Conservation (phyloP, 1,140 invertebrate species). For the Lasioglossum baleicum region DNA sequence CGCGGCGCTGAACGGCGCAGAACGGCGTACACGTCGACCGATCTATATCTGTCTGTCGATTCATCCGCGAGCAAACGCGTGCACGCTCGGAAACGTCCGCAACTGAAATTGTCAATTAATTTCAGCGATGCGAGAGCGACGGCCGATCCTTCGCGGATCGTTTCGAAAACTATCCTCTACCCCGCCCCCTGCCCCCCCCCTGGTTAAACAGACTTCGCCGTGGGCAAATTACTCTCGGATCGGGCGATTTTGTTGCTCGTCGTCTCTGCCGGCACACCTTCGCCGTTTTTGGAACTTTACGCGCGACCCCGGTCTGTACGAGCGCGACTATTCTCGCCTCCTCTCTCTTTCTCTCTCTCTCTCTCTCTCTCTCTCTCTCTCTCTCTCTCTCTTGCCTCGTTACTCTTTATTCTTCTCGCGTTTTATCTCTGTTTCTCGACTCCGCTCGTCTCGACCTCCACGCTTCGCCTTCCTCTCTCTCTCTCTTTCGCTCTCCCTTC, state of each 20-base stretch:
- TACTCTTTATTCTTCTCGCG: conserved; percentile 35
- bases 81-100: not conserved
- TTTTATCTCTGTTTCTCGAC: not conserved
- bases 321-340: not conserved
- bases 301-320: not conserved
- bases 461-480: not conserved
- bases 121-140: not conserved
- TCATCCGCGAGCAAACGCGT: not conserved
- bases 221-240: too few species aligned
- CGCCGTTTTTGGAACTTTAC: not conserved
- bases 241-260: too few species aligned
- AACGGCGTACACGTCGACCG: conserved; percentile 19
- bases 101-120: not conserved
- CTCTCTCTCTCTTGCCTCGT: not conserved
- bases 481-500: not conserved
- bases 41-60: conserved; percentile 10
- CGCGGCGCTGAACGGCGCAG: conserved; percentile 23
- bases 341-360: not conserved
- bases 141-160: not conserved
- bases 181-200: too few species aligned
- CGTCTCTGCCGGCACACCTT: not conserved
- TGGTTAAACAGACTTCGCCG: too few species aligned
- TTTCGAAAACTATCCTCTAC: not conserved
- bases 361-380: not conserved
- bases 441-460: too few species aligned